A percentile compares a stretch with the other conserved stretches of the same genome.
Conservation (phyloP, 2,797 vertebrate species). For the Pangasius sanitwongsei region DNA sequence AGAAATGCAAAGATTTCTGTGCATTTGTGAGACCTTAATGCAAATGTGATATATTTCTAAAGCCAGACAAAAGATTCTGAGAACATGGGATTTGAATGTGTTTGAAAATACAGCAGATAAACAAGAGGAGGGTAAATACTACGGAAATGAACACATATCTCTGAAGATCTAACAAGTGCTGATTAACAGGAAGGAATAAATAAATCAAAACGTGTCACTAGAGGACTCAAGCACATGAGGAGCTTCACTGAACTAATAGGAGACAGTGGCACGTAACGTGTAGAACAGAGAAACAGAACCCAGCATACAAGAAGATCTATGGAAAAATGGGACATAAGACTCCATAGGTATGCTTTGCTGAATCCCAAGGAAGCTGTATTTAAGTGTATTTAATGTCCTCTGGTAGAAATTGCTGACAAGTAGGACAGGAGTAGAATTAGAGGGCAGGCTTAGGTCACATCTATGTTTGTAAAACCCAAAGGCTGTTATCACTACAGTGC, state of each 20-base stretch:
- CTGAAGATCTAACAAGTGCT: constrained; percentile 4
- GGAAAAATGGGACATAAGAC: not conserved
- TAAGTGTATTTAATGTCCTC: not conserved
- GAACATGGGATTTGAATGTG: not conserved
- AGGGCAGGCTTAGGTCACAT: not conserved
- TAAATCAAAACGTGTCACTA: not conserved
- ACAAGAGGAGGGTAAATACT: not conserved
- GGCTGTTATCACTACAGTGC: not conserved
- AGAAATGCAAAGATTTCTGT: constrained; percentile 1
- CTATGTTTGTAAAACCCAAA: not conserved
- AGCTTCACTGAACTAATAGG: not conserved
- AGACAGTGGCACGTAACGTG: not conserved
- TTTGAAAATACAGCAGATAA: not conserved
- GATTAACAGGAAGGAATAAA: constrained; percentile 24
- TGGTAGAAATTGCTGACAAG: not conserved
- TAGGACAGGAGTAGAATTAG: not conserved
- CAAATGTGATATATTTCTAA: constrained; percentile 18
- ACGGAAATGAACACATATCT: constrained; percentile 13
- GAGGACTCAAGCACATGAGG: not conserved
- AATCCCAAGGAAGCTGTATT: not conserved
- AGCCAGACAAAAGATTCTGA: constrained; percentile 10
- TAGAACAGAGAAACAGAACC: not conserved
- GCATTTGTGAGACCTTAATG: not conserved
- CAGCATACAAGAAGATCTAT: not conserved
- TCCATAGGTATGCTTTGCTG: not conserved